These are phyloP conservation scores for Lethocerus indicus DNA, from an alignment of 1,140 invertebrate species.

Conservation along the genomic window DNA sequence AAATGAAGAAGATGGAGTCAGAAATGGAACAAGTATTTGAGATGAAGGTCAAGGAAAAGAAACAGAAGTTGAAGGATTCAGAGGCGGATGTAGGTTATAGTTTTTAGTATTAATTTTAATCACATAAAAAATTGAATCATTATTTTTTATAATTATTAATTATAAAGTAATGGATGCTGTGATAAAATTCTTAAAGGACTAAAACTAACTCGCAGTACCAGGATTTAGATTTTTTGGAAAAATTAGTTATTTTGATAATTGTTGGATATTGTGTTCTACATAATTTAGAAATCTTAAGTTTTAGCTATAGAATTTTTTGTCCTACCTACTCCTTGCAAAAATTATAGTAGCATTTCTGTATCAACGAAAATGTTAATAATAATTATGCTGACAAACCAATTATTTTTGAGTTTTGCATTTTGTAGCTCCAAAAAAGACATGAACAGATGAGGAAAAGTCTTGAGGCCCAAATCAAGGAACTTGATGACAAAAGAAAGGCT, in stretches of 20 bases:
- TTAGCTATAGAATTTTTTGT: background rate
- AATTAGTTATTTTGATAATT: too few species aligned
- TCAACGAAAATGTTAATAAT: background rate
- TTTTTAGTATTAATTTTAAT: constrained; percentile 8
- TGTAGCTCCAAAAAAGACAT: constrained; percentile 43
- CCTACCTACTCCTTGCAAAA: background rate
- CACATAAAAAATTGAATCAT: background rate
- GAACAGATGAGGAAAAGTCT: constrained; percentile 53
- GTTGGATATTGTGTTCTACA: too few species aligned
- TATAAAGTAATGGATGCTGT: too few species aligned
- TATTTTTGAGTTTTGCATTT: constrained; percentile 13
- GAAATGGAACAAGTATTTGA: constrained; percentile 93
- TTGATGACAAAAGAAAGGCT: constrained; percentile 73
- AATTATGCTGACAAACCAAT: background rate
- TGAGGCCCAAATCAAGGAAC: constrained; percentile 74
- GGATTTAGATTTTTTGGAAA: too few species aligned
- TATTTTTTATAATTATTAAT: background rate
- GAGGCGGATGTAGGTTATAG: constrained; percentile 55
- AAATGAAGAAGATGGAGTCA: constrained; percentile 92
- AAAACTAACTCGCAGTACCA: too few species aligned
- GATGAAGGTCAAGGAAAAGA: constrained; percentile 76
- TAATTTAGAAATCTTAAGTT: too few species aligned
- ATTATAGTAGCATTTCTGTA: background rate
- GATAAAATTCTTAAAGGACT: too few species aligned
- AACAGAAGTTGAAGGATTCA: constrained; percentile 82